Evolutionary conservation across 2,797 vertebrate genomes (phyloP).

Genomic region (Brachyrhaphis roseni): DNA sequence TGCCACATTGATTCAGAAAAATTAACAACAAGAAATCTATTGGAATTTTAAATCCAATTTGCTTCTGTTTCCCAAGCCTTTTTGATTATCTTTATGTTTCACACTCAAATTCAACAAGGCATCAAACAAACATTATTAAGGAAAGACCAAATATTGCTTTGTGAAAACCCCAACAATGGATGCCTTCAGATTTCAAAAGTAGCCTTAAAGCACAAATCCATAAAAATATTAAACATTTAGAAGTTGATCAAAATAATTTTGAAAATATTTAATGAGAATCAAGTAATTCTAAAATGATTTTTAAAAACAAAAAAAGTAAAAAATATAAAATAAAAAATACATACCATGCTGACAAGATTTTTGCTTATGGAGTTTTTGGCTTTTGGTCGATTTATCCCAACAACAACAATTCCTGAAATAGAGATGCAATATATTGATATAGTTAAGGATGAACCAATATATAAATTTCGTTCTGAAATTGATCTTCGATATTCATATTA

Average conservation of each 20-base stretch:
- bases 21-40: not conserved
- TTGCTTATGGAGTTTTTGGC: conserved; percentile 96
- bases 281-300: not conserved
- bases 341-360: conserved; percentile 92
- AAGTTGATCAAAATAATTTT: not conserved
- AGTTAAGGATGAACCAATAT: not conserved
- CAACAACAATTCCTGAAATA: conserved; percentile 91
- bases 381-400: conserved; percentile 94
- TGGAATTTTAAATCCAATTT: not conserved
- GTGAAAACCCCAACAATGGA: not conserved
- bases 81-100: not conserved
- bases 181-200: not conserved
- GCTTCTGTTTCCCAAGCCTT: not conserved
- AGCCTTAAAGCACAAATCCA: not conserved
- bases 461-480: too few relatives aligned
- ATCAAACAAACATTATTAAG: not conserved
- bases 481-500: not conserved
- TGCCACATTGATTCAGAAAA: not conserved
- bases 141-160: not conserved
- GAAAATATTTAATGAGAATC: not conserved
- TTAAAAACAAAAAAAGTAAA: not conserved
- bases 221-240: not conserved
- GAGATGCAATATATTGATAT: not conserved
- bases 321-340: conserved; percentile 54
- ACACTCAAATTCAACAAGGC: not conserved